Evolutionary conservation across 2,797 vertebrate genomes (phyloP), one percentile per base, ranked within the genome.

Genomic region (Myripristis murdjan): DNA sequence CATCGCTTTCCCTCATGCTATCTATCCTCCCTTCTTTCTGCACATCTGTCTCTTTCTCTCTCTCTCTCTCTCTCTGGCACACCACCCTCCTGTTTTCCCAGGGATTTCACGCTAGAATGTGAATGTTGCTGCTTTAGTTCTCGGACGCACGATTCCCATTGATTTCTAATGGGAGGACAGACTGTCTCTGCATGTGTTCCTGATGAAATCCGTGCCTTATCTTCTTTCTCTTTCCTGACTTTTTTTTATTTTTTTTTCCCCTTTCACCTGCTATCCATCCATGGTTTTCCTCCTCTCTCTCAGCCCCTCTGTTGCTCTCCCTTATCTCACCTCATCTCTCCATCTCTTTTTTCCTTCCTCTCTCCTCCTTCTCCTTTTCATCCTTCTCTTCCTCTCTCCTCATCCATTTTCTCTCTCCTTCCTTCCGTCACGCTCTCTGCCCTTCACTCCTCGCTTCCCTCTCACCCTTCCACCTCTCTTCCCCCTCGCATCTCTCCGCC

Each of bases 211-310:
- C 2, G n/a, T n/a, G n/a, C n/a, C n/a, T n/a, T n/a, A n/a, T n/a
- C n/a, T 51, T 56, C 24, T 41, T 37, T 81, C 56, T 49, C 53
- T 81, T 70, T 70, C 59, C n/a, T n/a, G n/a, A n/a, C n/a, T n/a
- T n/a, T n/a, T n/a, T n/a, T n/a, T n/a, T n/a, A n/a, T n/a, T n/a
- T n/a, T n/a, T n/a, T n/a, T n/a, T n/a, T n/a, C n/a, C n/a, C n/a
- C n/a, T n/a, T n/a, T n/a, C n/a, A n/a, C n/a, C n/a, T n/a, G n/a
- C n/a, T n/a, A n/a, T n/a, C n/a, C n/a, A n/a, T n/a, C n/a, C n/a
- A n/a, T n/a, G n/a, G n/a, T n/a, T 22, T 8, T 60, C 3, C 39
- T 31, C 54, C 22, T 31, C 49, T 24, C 3, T 26, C 6, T 14
- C 12, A 1, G 28, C 11, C 23, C 33, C 18, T 35, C 12, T 37